Percentiles rank a stretch among this genome's conserved stretches.
phyloP scores from a whole-genome alignment of 1,140 invertebrate species.

The Leptinotarsa lineolata region DNA sequence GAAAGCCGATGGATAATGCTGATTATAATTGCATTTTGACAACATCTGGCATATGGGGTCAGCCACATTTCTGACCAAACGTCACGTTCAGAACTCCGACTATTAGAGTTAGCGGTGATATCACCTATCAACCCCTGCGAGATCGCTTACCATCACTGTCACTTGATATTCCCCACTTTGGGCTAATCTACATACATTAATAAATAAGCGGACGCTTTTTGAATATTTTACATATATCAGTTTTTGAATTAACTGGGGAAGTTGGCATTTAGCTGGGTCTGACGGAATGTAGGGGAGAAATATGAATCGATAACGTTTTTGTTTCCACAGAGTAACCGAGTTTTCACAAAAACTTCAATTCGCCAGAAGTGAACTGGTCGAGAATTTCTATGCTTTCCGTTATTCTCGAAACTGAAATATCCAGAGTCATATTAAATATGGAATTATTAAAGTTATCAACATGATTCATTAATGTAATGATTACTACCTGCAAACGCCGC shows the following conservation, averaged over 20 bases:
- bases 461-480: too few species aligned
- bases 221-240: slow-evolving; percentile 17
- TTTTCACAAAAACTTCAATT: background rate
- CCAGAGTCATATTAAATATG: too few species aligned
- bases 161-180: slow-evolving; percentile 20
- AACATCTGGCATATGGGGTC: slow-evolving; percentile 13
- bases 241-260: slow-evolving; percentile 8
- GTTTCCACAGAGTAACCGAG: background rate
- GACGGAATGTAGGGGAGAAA: background rate
- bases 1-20: slow-evolving; percentile 16
- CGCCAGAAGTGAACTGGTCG: too few species aligned
- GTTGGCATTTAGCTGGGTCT: background rate
- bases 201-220: slow-evolving; percentile 22
- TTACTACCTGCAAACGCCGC: too few species aligned
- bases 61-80: slow-evolving; percentile 7
- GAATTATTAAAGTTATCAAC: too few species aligned
- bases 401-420: too few species aligned
- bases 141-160: slow-evolving; percentile 15
- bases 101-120: slow-evolving; percentile 1
- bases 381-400: too few species aligned
- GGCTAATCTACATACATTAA: slow-evolving; percentile 21
- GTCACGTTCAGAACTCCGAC: slow-evolving; percentile 13
- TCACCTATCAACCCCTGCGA: slow-evolving; percentile 21
- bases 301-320: background rate
- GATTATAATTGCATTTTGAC: slow-evolving; percentile 21